Evolutionary conservation across 2,113 vertebrate species (phyloP).

Genomic region (Ivindomyrus marchei): DNA sequence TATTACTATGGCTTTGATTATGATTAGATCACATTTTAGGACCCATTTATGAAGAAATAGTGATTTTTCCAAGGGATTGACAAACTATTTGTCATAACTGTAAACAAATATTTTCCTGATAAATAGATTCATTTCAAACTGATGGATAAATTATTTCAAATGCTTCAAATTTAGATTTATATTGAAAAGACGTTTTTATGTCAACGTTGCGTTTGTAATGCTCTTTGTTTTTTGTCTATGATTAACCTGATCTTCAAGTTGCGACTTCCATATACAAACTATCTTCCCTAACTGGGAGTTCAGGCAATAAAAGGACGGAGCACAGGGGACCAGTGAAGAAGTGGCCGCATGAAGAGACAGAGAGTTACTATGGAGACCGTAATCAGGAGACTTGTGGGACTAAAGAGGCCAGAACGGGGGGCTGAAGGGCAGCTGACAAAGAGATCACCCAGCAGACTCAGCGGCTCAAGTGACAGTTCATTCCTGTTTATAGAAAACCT

Average conservation of each 20-base stretch:
- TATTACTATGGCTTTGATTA: not conserved
- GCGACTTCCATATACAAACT: conserved; percentile 39
- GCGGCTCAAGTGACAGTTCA: conserved; percentile 62
- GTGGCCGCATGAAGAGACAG: conserved; percentile 48
- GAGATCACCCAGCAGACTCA: conserved; percentile 60
- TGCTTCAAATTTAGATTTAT: not conserved
- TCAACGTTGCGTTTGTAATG: not conserved
- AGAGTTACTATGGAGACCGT: conserved; percentile 72
- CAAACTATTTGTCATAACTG: not conserved
- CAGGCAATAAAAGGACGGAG: conserved; percentile 51
- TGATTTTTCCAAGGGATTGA: not conserved
- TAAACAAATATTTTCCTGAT: not conserved
- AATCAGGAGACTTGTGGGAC: conserved; percentile 60
- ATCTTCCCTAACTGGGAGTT: conserved; percentile 49
- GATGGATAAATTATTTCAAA: not conserved
- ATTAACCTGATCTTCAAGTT: conserved; percentile 36
- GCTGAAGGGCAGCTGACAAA: conserved; percentile 65
- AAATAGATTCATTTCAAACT: not conserved
- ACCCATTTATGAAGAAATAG: not conserved
- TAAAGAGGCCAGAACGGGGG: conserved; percentile 53
- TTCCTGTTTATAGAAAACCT: conserved; percentile 34
- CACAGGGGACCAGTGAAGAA: conserved; percentile 37
- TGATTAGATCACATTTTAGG: not conserved
- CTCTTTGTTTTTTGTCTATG: conserved; percentile 1
- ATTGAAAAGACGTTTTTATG: not conserved